A percentile compares a stretch with the other conserved stretches of the same genome.
phyloP scores from a whole-genome alignment of 92 coral and sea anemone genomes.

The Epizoanthus ramosus region DNA sequence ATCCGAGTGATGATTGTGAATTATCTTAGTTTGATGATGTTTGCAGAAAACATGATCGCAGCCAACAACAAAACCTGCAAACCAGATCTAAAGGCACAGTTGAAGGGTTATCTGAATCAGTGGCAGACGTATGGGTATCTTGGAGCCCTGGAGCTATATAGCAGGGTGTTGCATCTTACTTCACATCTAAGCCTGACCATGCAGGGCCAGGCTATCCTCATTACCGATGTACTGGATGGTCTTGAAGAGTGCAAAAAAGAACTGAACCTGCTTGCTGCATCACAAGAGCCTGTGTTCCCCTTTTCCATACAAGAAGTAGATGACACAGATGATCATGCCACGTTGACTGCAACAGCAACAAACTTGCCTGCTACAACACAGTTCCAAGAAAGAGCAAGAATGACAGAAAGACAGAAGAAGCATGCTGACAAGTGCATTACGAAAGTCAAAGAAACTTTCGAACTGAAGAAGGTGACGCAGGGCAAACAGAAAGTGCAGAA shows the following conservation, averaged over 20 bases:
- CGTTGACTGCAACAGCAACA: slow-evolving; percentile 36
- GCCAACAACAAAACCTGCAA: slow-evolving; percentile 55
- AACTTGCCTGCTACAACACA: slow-evolving; percentile 50
- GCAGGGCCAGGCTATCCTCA: slow-evolving; percentile 51
- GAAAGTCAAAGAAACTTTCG: slow-evolving; percentile 45
- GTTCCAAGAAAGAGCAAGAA: slow-evolving; percentile 40
- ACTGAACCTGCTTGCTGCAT: slow-evolving; percentile 37
- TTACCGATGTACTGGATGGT: slow-evolving; percentile 44
- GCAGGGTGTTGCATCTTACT: slow-evolving; percentile 54
- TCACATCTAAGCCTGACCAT: slow-evolving; percentile 54
- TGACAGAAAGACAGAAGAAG: slow-evolving; percentile 46
- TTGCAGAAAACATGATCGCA: slow-evolving; percentile 52
- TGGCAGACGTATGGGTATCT: slow-evolving; percentile 49
- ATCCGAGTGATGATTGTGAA: slow-evolving; percentile 54
- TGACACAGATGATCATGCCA: background rate
- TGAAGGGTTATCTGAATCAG: slow-evolving; percentile 41
- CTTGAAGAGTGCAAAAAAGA: slow-evolving; percentile 51
- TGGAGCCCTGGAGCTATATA: slow-evolving; percentile 52
- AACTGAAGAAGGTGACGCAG: slow-evolving; percentile 40
- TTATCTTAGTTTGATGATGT: slow-evolving; percentile 43
- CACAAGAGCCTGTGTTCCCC: slow-evolving; percentile 49
- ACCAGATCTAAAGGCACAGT: slow-evolving; percentile 52
- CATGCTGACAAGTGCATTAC: slow-evolving; percentile 41
- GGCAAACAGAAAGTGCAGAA: slow-evolving; percentile 46
- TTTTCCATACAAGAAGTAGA: slow-evolving; percentile 23